phyloP scores from a whole-genome alignment of 2,888 invertebrate species.

The Lottia gigantea region DNA sequence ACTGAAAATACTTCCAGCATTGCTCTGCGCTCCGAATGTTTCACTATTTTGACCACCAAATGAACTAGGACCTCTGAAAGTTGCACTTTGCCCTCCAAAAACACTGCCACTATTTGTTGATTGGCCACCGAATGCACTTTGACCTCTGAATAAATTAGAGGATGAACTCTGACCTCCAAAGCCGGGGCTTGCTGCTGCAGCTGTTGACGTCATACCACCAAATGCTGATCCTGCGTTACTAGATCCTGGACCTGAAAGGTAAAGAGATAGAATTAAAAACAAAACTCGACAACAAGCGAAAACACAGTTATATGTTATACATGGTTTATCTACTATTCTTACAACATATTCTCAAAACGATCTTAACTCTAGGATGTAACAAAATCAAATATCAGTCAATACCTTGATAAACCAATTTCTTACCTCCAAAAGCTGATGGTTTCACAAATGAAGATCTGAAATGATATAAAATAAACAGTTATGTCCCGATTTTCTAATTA shows the following conservation, averaged over 20 bases:
- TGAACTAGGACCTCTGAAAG: background rate
- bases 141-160: background rate
- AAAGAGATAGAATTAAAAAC: background rate
- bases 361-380: no score
- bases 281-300: background rate
- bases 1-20: background rate
- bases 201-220: no score
- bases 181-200: background rate
- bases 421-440: constrained; percentile 20
- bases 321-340: no score
- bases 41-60: background rate
- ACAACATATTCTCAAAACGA: no score
- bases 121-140: background rate
- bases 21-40: background rate
- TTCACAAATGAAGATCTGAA: constrained; percentile 17
- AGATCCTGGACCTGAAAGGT: background rate
- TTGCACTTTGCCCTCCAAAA: background rate
- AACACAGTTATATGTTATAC: no score
- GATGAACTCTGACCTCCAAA: background rate
- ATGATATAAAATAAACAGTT: background rate
- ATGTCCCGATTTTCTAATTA: no score
- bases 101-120: background rate
- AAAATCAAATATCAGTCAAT: no score
- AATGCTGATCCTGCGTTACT: background rate
- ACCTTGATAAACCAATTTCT: background rate